These are phyloP conservation scores for Sebastes cheni DNA, from an alignment of 2,797 vertebrate species.

Conservation along the genomic window DNA sequence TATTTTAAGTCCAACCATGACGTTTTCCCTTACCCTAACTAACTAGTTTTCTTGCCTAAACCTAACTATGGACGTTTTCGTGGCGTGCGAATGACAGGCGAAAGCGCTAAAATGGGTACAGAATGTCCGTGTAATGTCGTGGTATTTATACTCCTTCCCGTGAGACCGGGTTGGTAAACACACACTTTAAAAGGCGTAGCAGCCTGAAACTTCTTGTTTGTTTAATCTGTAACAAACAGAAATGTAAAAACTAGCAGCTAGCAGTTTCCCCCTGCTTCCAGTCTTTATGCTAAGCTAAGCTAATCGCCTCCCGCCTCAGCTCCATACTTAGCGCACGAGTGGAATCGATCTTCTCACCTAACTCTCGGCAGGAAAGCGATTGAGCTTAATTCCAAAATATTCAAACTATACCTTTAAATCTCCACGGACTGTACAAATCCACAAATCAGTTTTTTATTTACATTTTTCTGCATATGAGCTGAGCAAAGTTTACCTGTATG, in stretches of 20 bases:
- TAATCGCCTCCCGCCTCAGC: background rate
- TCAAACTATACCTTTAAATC: background rate
- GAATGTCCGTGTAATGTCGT: too few species aligned
- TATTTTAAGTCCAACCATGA: too few species aligned
- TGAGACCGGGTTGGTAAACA: background rate
- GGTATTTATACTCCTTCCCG: too few species aligned
- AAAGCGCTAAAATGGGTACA: too few species aligned
- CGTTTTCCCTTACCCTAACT: too few species aligned
- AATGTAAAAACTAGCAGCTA: background rate
- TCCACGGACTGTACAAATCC: constrained; percentile 11
- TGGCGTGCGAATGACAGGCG: too few species aligned
- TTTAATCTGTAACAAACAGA: background rate
- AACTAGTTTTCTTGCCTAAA: too few species aligned
- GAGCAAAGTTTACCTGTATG: background rate
- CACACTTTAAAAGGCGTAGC: background rate
- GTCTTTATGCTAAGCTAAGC: constrained; percentile 9
- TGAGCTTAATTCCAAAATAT: background rate
- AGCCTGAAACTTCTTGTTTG: background rate
- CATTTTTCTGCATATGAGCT: constrained; percentile 7
- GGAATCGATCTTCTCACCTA: background rate
- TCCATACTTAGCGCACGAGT: background rate
- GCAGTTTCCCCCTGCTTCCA: background rate
- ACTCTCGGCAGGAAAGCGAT: background rate
- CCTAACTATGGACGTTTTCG: too few species aligned
- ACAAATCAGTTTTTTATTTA: constrained; percentile 20